Conservation (phyloP, 53 echinoderm and acorn worm genomes). For the Apostichopus leukothele region DNA sequence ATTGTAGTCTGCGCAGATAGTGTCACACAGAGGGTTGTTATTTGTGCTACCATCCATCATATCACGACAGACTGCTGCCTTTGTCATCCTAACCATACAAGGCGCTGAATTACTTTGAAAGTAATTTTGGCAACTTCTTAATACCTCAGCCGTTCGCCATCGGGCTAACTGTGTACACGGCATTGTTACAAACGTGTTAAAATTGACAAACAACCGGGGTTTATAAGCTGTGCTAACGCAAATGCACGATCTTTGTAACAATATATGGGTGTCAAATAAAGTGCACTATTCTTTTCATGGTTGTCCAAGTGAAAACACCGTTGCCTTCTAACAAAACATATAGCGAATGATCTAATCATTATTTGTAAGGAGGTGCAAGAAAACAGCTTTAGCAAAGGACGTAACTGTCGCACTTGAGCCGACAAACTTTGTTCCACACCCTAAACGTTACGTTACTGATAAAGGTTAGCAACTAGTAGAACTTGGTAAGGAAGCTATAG, state of each 20-base stretch:
- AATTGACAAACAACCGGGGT: constrained; percentile 1
- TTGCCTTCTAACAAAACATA: background rate
- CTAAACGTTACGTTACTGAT: too few species aligned
- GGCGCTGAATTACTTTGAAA: background rate
- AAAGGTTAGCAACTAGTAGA: too few species aligned
- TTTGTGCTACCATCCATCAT: constrained; percentile 29
- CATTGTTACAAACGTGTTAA: constrained; percentile 26
- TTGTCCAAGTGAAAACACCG: background rate
- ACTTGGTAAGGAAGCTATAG: too few species aligned
- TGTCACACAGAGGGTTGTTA: constrained; percentile 15
- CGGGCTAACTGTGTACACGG: background rate
- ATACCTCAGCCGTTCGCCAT: background rate
- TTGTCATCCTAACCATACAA: background rate
- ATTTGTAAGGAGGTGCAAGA: too few species aligned
- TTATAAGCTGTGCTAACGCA: background rate
- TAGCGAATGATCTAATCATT: too few species aligned
- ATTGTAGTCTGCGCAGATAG: background rate
- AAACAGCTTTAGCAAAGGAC: too few species aligned
- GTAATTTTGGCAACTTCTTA: background rate
- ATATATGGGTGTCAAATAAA: background rate
- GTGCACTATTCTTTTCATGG: background rate
- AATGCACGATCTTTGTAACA: background rate
- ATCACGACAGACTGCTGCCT: background rate
- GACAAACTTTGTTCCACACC: too few species aligned
- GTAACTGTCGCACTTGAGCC: too few species aligned